Percentiles rank a stretch among this genome's conserved stretches.
Conservation (phyloP, 2,888 invertebrate species). For the Poecilobothrus nobilitatus region DNA sequence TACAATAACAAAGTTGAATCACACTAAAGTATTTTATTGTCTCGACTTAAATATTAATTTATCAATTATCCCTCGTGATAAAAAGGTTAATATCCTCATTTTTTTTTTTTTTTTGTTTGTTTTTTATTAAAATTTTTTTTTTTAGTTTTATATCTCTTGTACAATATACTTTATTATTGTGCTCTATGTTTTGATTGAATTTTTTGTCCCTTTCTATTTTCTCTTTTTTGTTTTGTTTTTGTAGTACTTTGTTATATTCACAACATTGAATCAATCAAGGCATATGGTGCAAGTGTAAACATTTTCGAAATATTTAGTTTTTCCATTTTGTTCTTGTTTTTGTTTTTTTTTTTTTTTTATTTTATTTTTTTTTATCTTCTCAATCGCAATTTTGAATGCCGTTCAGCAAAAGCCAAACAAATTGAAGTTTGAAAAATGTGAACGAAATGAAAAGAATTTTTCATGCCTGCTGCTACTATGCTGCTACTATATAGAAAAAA, state of each 20-base stretch:
- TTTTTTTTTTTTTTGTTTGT: not conserved
- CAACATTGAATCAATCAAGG: slow-evolving; percentile 1
- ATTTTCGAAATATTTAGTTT: not conserved
- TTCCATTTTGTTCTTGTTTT: not conserved
- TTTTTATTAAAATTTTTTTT: not conserved
- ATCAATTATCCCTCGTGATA: not conserved
- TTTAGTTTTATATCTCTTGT: too few relatives aligned
- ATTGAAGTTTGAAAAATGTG: not conserved
- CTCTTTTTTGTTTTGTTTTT: too few relatives aligned
- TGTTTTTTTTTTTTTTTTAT: not conserved
- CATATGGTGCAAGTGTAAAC: slow-evolving; percentile 6
- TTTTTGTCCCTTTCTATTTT: too few relatives aligned
- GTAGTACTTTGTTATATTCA: not conserved
- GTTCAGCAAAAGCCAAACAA: too few relatives aligned
- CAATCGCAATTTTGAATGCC: too few relatives aligned
- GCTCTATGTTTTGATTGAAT: too few relatives aligned
- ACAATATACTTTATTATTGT: too few relatives aligned
- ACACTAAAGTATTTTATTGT: too few relatives aligned
- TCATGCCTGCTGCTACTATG: not conserved
- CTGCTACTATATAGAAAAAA: not conserved
- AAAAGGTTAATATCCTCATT: not conserved
- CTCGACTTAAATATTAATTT: not conserved
- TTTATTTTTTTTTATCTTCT: not conserved
- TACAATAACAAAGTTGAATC: too few relatives aligned
- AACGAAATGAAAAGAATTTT: not conserved